phyloP scores from a whole-genome alignment of 2,888 invertebrate species.

The Nemurella pictetii region DNA sequence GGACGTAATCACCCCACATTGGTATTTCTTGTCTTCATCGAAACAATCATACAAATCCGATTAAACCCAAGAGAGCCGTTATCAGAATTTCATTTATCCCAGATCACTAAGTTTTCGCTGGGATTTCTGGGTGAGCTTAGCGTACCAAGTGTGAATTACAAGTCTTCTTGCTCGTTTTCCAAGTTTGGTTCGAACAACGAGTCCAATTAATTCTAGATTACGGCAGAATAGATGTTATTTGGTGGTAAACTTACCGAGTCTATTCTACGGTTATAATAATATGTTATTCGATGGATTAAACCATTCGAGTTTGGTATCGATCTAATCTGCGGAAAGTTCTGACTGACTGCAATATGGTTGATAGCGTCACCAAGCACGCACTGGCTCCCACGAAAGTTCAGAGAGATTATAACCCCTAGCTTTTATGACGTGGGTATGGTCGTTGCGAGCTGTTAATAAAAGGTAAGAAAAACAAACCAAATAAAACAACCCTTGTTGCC shows the following conservation, averaged over 20 bases:
- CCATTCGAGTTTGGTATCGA: background rate
- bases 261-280: constrained; percentile 16
- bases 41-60: constrained; percentile 39
- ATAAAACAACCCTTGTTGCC: background rate
- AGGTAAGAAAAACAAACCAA: background rate
- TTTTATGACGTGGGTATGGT: background rate
- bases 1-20: background rate
- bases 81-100: constrained; percentile 23
- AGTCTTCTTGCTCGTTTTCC: constrained; percentile 17
- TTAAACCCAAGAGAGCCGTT: constrained; percentile 27
- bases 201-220: constrained; percentile 30
- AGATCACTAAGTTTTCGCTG: constrained; percentile 16
- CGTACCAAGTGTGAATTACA: constrained; percentile 21
- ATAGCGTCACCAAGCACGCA: background rate
- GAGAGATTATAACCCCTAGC: background rate
- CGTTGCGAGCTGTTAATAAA: background rate
- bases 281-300: background rate
- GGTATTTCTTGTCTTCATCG: constrained; percentile 16
- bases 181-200: background rate
- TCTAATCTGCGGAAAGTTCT: background rate
- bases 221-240: constrained; percentile 4
- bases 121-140: background rate
- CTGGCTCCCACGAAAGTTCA: background rate
- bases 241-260: constrained; percentile 24
- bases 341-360: background rate